Conservation (phyloP, 2,113 vertebrate species). For the Cisticola juncidis region DNA sequence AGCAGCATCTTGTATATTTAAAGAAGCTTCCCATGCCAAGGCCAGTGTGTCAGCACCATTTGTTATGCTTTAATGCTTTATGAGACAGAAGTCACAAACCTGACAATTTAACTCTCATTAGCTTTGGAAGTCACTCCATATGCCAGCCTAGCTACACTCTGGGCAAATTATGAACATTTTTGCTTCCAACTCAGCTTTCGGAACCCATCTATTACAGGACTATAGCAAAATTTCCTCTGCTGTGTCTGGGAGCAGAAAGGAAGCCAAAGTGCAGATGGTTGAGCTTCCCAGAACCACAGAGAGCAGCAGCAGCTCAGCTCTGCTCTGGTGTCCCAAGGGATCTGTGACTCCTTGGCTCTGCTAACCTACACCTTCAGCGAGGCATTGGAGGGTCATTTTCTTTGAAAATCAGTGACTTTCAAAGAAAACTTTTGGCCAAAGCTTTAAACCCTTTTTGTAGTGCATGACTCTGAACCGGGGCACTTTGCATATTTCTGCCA, state of each 20-base stretch:
- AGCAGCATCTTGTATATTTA: conserved; percentile 10
- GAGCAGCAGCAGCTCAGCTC: not conserved
- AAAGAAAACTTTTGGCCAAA: not conserved
- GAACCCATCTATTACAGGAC: not conserved
- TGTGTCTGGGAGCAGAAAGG: not conserved
- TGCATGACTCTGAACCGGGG: not conserved
- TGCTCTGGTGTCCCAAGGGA: not conserved
- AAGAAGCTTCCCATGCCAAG: not conserved
- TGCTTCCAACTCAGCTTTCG: not conserved
- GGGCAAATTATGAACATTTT: not conserved
- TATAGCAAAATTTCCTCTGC: not conserved
- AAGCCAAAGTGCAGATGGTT: not conserved
- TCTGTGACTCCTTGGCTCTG: not conserved
- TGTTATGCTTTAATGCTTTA: not conserved
- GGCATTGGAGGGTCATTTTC: not conserved
- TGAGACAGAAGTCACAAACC: not conserved
- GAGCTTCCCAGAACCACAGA: not conserved
- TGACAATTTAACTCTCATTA: not conserved
- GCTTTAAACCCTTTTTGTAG: not conserved
- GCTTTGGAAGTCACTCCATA: not conserved
- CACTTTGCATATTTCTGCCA: not conserved
- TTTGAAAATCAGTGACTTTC: not conserved
- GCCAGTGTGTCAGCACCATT: not conserved
- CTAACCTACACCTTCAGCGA: not conserved
- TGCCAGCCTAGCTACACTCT: not conserved